Base-by-base conservation (phyloP, 2,888 invertebrate genomes). In the Parnassius orleans region DNA sequence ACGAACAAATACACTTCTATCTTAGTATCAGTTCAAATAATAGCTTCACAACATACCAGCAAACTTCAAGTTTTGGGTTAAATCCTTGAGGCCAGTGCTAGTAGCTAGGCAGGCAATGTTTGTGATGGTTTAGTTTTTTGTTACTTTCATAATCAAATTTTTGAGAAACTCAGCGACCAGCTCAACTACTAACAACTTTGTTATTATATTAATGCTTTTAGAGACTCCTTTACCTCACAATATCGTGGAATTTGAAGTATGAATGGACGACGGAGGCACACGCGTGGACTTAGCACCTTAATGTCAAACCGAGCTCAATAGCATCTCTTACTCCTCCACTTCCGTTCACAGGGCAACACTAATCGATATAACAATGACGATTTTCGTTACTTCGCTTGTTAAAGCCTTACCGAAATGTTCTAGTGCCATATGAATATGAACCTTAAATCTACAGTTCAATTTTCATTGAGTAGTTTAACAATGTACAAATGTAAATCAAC, bases 311-410 rank as follows among this genome's bases (percentile, higher is more conserved):
- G 60, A 62, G 42, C 19, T 65, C 54, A 60, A 56, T 62, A 57
- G 43, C 11, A 24, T 42, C 48, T 43, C 63, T 63, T 55, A 65
- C 74, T 73, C 71, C 74, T 69, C 73, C 75, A 80, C 81, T 87
- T 88, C 88, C 87, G 86, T 79, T 84, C 78, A 68, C 81, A 66
- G 68, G 68, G 69, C 69, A 72, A 74, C 75, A 79, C 81, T 86
- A 86, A 87, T 79, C 79, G 76, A 66, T 65, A 67, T 63, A 65
- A 86, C 84, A 87, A 85, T 86, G 77, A 76, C 72, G 73, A 58
- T 77, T 79, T 76, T 77, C 66, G 73, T 75, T 75, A 75, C 72
- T 67, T 66, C 69, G 68, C 52, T 50, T 57, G 59, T 66, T 69
- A 78, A 76, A 81, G 72, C 73, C 69, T 73, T 72, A 65, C 72